phyloP scores from a whole-genome alignment of 1,140 invertebrate species.

The Melanaphis sacchari region DNA sequence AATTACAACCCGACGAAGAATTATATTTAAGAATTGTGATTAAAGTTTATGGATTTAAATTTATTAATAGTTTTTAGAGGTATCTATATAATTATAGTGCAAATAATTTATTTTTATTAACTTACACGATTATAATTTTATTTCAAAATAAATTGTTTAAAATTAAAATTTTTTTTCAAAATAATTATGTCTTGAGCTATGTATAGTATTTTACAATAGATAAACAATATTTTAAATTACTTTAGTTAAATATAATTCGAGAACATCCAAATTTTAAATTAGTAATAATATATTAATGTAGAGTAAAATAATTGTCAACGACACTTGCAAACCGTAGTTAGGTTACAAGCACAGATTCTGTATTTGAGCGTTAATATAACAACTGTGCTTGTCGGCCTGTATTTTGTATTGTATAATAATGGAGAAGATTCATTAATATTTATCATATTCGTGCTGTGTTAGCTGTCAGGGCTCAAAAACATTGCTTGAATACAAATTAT shows the following conservation, averaged over 20 bases:
- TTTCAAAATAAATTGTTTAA: too few relatives aligned
- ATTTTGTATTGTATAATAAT: slow-evolving; percentile 2
- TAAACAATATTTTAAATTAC: not conserved
- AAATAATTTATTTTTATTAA: not conserved
- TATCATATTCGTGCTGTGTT: not conserved
- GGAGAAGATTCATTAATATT: slow-evolving; percentile 14
- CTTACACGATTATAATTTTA: not conserved
- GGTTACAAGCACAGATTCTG: not conserved
- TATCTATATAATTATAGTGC: not conserved
- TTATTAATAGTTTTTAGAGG: not conserved
- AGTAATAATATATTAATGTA: not conserved
- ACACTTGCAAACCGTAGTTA: not conserved
- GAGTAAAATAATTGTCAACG: slow-evolving; percentile 1
- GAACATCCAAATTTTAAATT: not conserved
- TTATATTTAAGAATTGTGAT: too few relatives aligned
- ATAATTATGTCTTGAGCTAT: not conserved
- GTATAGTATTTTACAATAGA: not conserved
- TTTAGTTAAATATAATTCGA: not conserved
- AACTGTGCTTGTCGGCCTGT: not conserved
- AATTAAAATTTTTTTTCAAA: not conserved
- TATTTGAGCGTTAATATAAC: not conserved
- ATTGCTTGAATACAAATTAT: slow-evolving; percentile 3
- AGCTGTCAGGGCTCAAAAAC: not conserved
- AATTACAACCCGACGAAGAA: not conserved
- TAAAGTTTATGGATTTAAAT: not conserved